Evolutionary conservation across 2,113 vertebrate species (phyloP).

Genomic region (Bubo bubo): DNA sequence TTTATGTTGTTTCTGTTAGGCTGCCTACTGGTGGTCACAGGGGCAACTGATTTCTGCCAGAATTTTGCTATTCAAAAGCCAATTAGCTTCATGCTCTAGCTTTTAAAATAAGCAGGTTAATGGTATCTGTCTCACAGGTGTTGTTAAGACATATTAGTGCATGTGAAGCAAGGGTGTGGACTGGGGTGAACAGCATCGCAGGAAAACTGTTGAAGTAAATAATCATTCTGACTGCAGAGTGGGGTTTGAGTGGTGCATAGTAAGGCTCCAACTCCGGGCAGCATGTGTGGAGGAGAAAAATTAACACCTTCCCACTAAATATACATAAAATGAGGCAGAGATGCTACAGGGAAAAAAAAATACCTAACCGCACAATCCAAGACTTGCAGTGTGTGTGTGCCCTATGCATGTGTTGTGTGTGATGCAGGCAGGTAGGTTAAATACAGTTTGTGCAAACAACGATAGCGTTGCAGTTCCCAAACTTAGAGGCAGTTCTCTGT

Average conservation of each 20-base stretch:
- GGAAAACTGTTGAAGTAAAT: neutral
- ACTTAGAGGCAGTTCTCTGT: neutral
- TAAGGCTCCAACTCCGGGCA: neutral
- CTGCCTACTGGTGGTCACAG: neutral
- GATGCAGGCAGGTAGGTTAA: neutral
- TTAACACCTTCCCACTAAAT: neutral
- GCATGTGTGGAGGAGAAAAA: neutral
- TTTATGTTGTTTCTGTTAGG: neutral
- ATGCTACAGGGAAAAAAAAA: neutral
- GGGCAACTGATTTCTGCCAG: neutral
- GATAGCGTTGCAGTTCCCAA: neutral
- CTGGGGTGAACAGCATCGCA: neutral
- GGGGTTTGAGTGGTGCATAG: neutral
- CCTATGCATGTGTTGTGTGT: neutral
- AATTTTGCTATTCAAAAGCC: neutral
- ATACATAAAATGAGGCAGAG: neutral
- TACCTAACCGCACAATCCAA: accelerated
- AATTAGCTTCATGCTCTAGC: neutral
- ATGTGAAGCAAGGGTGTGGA: neutral
- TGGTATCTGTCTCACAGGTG: neutral
- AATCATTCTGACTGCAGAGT: neutral
- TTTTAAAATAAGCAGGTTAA: neutral
- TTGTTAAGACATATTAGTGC: neutral
- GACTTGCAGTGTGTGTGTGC: neutral
- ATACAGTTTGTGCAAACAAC: neutral